Evolutionary conservation across 1,140 invertebrate species (phyloP).

Genomic region (Vollenhovia emeryi): DNA sequence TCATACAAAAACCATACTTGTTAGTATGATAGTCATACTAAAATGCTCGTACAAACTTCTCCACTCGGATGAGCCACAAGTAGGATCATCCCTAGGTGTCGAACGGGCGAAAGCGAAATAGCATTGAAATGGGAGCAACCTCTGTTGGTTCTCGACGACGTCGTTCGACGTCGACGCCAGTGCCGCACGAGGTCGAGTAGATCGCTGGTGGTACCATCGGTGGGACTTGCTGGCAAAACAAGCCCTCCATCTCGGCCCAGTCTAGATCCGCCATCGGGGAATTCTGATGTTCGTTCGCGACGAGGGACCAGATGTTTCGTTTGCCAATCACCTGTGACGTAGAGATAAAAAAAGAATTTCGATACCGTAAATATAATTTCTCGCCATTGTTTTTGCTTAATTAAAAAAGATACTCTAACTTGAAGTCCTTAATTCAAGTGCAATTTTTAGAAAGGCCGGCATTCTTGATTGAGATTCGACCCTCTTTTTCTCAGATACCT

Average conservation of each 20-base stretch:
- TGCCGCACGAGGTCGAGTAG: constrained; percentile 84
- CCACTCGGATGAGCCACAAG: too few species aligned
- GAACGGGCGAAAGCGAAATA: too few species aligned
- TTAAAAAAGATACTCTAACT: not conserved
- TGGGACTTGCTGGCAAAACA: constrained; percentile 94
- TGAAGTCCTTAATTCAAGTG: not conserved
- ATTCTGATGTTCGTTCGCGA: constrained; percentile 94
- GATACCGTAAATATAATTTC: not conserved
- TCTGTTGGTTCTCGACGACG: constrained; percentile 90
- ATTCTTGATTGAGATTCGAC: not conserved
- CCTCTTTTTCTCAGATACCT: constrained; percentile 84
- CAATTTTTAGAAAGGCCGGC: not conserved
- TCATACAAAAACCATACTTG: too few species aligned
- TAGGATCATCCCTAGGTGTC: too few species aligned
- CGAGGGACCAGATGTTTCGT: constrained; percentile 96
- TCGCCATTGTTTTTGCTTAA: not conserved
- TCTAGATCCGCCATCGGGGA: constrained; percentile 92
- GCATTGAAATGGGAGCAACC: constrained; percentile 74
- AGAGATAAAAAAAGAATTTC: not conserved
- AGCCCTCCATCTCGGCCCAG: constrained; percentile 96
- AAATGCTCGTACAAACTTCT: too few species aligned
- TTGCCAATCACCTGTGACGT: constrained; percentile 90
- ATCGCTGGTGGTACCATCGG: constrained; percentile 86
- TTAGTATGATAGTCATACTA: too few species aligned
- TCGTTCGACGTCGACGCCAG: constrained; percentile 85